Conservation (phyloP, 2,113 vertebrate species). For the Lanius collurio region DNA sequence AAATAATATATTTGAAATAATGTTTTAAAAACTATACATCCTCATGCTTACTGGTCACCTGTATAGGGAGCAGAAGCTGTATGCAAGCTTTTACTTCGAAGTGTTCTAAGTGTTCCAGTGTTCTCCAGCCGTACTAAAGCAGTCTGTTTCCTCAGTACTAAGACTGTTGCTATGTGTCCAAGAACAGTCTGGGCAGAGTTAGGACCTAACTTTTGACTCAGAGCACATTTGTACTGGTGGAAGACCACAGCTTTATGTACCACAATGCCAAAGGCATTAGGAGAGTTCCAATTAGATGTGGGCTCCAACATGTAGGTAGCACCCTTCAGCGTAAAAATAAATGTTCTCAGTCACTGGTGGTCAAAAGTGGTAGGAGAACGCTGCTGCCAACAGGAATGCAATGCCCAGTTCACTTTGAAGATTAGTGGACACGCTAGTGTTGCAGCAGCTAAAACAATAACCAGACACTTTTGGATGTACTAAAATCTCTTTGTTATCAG, state of each 20-base stretch:
- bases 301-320: not conserved
- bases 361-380: not conserved
- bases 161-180: not conserved
- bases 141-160: not conserved
- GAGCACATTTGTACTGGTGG: not conserved
- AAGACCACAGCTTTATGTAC: not conserved
- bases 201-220: not conserved
- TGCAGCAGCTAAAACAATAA: slow-evolving; percentile 4
- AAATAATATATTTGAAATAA: not conserved
- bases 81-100: not conserved
- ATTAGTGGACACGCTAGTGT: not conserved
- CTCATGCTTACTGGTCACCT: not conserved
- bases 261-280: not conserved
- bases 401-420: not conserved
- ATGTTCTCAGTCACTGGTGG: not conserved
- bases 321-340: not conserved
- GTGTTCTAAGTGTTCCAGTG: not conserved
- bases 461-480: not conserved
- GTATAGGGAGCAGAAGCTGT: not conserved
- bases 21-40: not conserved
- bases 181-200: not conserved
- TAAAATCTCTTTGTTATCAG: not conserved
- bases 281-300: not conserved
- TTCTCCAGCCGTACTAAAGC: not conserved
- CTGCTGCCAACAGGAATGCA: not conserved